Conservation (phyloP, 2,113 vertebrate species). For the Atlantisia rogersi region DNA sequence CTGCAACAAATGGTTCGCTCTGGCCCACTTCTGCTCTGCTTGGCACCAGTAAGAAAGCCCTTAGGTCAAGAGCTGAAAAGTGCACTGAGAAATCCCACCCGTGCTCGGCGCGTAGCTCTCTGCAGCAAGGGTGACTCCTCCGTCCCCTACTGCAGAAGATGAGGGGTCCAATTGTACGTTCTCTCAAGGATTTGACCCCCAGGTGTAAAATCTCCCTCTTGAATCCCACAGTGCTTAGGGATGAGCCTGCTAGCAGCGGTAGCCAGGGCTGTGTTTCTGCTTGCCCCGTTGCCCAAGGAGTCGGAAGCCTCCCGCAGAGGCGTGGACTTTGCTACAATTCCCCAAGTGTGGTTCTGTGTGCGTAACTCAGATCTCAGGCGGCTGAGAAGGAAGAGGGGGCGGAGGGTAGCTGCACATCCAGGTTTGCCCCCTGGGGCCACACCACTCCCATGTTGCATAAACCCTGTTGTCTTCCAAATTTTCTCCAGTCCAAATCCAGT, state of each 20-base stretch:
- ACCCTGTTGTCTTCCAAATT: neutral
- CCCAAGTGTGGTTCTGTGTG: neutral
- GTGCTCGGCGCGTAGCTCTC: neutral
- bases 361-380: neutral
- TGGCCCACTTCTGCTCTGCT: neutral
- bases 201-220: neutral
- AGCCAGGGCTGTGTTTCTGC: neutral
- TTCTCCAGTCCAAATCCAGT: neutral
- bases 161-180: neutral
- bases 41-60: neutral
- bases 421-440: neutral
- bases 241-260: neutral
- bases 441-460: neutral
- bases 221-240: neutral
- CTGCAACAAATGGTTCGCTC: neutral
- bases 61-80: neutral
- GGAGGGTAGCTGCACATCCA: neutral
- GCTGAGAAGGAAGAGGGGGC: neutral
- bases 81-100: neutral
- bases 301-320: neutral
- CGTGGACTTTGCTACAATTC: neutral
- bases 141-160: neutral
- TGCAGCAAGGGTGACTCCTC: neutral
- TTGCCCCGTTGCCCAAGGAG: neutral
- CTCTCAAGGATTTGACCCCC: neutral